Percentiles rank a stretch among this genome's conserved stretches.
Evolutionary conservation across 2,113 vertebrate genomes (phyloP).

Genomic region (Corythornis vintsioides): DNA sequence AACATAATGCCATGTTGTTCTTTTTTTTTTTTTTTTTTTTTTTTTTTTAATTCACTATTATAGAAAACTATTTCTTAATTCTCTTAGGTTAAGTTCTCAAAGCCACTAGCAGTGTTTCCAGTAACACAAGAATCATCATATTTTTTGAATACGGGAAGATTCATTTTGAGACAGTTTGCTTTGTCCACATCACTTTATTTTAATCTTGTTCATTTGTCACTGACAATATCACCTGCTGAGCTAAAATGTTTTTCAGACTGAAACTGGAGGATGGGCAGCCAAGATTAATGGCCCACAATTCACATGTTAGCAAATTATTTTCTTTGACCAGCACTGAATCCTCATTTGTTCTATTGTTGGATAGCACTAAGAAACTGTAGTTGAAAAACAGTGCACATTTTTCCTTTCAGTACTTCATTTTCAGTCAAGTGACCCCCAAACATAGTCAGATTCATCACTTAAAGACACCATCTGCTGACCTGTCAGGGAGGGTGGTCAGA

Average conservation of each 20-base stretch:
- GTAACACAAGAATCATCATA: background rate
- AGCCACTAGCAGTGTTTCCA: background rate
- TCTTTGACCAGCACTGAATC: slow-evolving; percentile 35
- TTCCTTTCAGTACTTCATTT: slow-evolving; percentile 31
- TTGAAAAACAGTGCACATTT: background rate
- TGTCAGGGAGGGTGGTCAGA: slow-evolving; percentile 24
- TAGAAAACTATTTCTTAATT: background rate
- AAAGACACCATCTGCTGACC: slow-evolving; percentile 50
- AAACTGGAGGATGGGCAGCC: slow-evolving; percentile 40
- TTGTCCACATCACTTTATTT: slow-evolving; percentile 61
- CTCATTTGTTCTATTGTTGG: background rate
- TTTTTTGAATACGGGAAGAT: background rate
- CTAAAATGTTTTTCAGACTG: slow-evolving; percentile 58
- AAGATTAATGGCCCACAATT: slow-evolving; percentile 61
- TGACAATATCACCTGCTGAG: slow-evolving; percentile 72
- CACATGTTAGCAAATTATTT: slow-evolving; percentile 35
- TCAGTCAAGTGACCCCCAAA: slow-evolving; percentile 17
- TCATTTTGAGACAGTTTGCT: slow-evolving; percentile 42
- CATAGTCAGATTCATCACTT: slow-evolving; percentile 56
- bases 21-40: background rate
- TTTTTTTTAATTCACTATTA: background rate
- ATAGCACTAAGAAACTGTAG: background rate
- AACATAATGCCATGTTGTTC: background rate
- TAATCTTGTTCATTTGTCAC: slow-evolving; percentile 69
- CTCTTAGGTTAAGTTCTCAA: background rate